A percentile compares a stretch with the other conserved stretches of the same genome.
These are phyloP conservation scores for Ptilodon capucinus DNA, from an alignment of 2,888 invertebrate genomes.

Conservation along the genomic window DNA sequence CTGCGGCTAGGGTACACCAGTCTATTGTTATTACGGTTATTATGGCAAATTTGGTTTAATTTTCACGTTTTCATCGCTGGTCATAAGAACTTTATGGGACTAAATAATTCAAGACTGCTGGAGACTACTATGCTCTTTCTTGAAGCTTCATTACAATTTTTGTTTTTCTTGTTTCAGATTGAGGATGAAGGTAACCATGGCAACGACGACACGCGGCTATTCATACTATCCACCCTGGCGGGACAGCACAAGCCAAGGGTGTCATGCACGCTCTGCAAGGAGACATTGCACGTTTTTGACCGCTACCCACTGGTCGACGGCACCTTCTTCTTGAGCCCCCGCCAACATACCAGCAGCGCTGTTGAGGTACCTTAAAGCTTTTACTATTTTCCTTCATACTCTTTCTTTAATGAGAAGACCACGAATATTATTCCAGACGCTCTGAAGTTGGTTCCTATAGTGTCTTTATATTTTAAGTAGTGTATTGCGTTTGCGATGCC, in stretches of 20 bases:
- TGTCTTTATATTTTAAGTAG: no score
- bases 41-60: slow-evolving; percentile 6
- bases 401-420: no score
- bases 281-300: slow-evolving; percentile 96
- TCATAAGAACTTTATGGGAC: no score
- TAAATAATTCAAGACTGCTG: no score
- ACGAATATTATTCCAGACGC: no score
- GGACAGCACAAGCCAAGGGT: slow-evolving; percentile 94
- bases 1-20: slow-evolving; percentile 33
- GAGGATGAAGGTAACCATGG: slow-evolving; percentile 99
- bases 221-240: slow-evolving; percentile 96
- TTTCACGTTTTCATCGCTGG: slow-evolving; percentile 1
- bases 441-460: no score
- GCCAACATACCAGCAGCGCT: slow-evolving; percentile 93
- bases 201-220: slow-evolving; percentile 98
- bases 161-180: slow-evolving; percentile 86
- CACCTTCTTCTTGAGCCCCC: slow-evolving; percentile 98
- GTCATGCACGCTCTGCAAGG: slow-evolving; percentile 94
- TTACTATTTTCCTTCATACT: neutral
- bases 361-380: slow-evolving; percentile 86
- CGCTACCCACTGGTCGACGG: slow-evolving; percentile 98
- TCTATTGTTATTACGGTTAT: slow-evolving; percentile 40
- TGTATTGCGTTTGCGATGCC: no score
- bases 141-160: neutral
- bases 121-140: neutral